Evolutionary conservation across 2,888 invertebrate species (phyloP).

Genomic region (Cistogaster globosa): DNA sequence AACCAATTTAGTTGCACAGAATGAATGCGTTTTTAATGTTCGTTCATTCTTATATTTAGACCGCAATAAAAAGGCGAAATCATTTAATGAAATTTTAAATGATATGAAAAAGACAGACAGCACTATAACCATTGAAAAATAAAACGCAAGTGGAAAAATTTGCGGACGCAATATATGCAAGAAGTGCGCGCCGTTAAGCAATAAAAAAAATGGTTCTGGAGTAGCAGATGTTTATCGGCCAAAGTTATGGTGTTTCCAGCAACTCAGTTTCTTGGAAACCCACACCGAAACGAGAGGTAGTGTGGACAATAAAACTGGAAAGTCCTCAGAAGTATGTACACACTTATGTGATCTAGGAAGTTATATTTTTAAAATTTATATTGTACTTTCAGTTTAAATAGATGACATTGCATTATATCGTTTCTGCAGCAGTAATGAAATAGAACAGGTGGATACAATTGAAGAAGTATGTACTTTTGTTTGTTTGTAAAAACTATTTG

Average conservation of each 20-base stretch:
- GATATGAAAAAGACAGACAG: slow-evolving; percentile 3
- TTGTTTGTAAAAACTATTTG: too few relatives aligned
- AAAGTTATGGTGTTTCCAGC: slow-evolving; percentile 18
- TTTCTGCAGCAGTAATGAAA: slow-evolving; percentile 3
- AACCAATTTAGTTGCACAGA: slow-evolving; percentile 1
- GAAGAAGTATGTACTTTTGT: too few relatives aligned
- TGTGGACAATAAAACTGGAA: slow-evolving; percentile 5
- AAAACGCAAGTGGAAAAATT: not conserved
- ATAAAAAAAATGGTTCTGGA: slow-evolving; percentile 3
- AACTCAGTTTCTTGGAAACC: slow-evolving; percentile 24
- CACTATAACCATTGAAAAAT: slow-evolving; percentile 5
- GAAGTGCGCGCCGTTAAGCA: not conserved
- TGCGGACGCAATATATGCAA: too few relatives aligned
- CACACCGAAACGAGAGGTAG: slow-evolving; percentile 13
- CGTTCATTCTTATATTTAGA: not conserved
- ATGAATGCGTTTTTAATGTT: not conserved
- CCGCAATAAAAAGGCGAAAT: too few relatives aligned
- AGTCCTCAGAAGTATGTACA: not conserved
- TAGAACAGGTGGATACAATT: too few relatives aligned
- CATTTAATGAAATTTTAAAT: not conserved
- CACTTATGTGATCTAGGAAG: not conserved
- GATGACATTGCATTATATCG: slow-evolving; percentile 6
- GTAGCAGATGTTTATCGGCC: slow-evolving; percentile 14
- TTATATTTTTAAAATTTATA: slow-evolving; percentile 2
- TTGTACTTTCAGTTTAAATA: slow-evolving; percentile 18